These are phyloP conservation scores for Chrysoperla carnea DNA, from an alignment of 1,140 invertebrate species.

Conservation along the genomic window DNA sequence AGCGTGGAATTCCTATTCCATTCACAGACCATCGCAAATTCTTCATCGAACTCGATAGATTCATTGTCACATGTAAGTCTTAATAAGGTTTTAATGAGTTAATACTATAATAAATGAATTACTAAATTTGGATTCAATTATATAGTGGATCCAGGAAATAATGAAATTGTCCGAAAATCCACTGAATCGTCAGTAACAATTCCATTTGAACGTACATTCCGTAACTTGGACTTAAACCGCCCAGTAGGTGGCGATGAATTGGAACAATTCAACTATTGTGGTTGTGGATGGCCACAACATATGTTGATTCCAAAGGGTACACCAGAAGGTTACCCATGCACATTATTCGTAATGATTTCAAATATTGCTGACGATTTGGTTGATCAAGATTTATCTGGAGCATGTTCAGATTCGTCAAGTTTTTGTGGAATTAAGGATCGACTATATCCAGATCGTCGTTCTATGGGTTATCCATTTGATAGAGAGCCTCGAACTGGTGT, in stretches of 20 bases:
- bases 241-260: constrained; percentile 17
- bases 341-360: constrained; percentile 30
- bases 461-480: constrained; percentile 69
- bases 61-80: constrained; percentile 26
- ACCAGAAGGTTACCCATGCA: constrained; percentile 20
- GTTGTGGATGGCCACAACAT: constrained; percentile 34
- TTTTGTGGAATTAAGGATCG: constrained; percentile 57
- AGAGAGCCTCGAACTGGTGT: constrained; percentile 30
- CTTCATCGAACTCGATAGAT: constrained; percentile 40
- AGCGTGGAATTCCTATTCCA: constrained; percentile 25
- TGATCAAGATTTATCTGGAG: constrained; percentile 13
- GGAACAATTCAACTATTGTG: constrained; percentile 29
- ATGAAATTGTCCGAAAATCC: constrained; percentile 32
- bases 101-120: too few relatives aligned
- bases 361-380: constrained; percentile 22
- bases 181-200: constrained; percentile 42
- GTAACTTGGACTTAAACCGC: constrained; percentile 27
- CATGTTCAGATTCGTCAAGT: constrained; percentile 48
- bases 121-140: too few relatives aligned
- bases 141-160: constrained; percentile 33
- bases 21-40: constrained; percentile 30
- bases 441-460: constrained; percentile 47
- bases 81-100: constrained; percentile 3
- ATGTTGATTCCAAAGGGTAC: constrained; percentile 28
- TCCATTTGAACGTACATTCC: constrained; percentile 42